Evolutionary conservation across 1,140 invertebrate species (phyloP).

Genomic region (Hormaphis cornu): DNA sequence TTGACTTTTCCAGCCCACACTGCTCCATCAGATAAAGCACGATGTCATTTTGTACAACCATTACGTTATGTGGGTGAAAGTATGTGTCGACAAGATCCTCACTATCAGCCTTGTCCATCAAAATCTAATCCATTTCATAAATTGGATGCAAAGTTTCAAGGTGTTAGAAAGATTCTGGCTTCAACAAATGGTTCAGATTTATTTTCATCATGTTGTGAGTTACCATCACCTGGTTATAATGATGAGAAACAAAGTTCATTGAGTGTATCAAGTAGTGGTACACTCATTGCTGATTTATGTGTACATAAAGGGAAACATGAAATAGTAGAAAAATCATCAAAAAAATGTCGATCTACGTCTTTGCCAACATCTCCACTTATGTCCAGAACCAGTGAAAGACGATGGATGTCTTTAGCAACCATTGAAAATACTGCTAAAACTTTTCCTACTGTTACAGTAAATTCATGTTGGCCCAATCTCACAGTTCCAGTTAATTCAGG

Average conservation of each 20-base stretch:
- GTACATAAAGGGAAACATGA: slow-evolving; percentile 1
- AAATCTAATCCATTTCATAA: slow-evolving; percentile 60
- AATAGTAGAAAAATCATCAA: slow-evolving; percentile 29
- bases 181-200: slow-evolving; percentile 43
- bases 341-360: slow-evolving; percentile 21
- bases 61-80: slow-evolving; percentile 58
- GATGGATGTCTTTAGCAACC: slow-evolving; percentile 33
- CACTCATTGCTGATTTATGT: slow-evolving; percentile 1
- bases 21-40: slow-evolving; percentile 60
- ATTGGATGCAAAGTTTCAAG: slow-evolving; percentile 51
- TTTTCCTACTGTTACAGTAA: slow-evolving; percentile 26
- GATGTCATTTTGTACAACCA: slow-evolving; percentile 53
- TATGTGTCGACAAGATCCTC: slow-evolving; percentile 68
- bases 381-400: neutral
- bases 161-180: slow-evolving; percentile 68
- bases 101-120: slow-evolving; percentile 52
- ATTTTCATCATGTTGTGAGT: slow-evolving; percentile 66
- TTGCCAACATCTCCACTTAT: slow-evolving; percentile 17
- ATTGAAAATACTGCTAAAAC: slow-evolving; percentile 1
- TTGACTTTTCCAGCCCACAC: slow-evolving; percentile 46
- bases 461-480: slow-evolving; percentile 27
- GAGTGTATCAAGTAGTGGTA: slow-evolving; percentile 25
- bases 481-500: slow-evolving; percentile 11
- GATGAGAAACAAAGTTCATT: slow-evolving; percentile 21
- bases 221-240: slow-evolving; percentile 48